Evolutionary conservation across 2,888 invertebrate genomes (phyloP).

Genomic region (Coleophora deauratella): DNA sequence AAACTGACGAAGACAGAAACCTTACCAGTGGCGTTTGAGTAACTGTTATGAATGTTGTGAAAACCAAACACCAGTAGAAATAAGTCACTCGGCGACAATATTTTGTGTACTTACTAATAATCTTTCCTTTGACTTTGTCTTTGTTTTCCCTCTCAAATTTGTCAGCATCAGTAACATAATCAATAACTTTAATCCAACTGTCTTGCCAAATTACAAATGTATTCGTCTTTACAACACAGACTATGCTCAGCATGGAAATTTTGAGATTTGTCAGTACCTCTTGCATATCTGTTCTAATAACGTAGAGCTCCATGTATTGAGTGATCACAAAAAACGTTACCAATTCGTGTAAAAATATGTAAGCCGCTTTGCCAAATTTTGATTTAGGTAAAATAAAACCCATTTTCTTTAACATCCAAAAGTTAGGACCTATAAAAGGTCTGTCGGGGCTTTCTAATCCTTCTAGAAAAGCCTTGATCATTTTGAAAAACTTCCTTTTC

Average conservation of each 20-base stretch:
- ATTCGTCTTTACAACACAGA: constrained; percentile 46
- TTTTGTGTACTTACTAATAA: constrained; percentile 42
- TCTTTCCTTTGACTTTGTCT: constrained; percentile 25
- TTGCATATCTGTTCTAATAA: constrained; percentile 44
- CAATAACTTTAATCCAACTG: constrained; percentile 40
- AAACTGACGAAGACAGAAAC: constrained; percentile 35
- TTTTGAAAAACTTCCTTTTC: constrained; percentile 14
- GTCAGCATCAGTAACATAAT: constrained; percentile 49
- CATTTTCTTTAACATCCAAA: constrained; percentile 39
- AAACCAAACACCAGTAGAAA: constrained; percentile 49
- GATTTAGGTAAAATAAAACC: constrained; percentile 44
- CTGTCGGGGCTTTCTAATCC: constrained; percentile 37
- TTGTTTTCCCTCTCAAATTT: constrained; percentile 38
- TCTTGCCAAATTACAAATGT: constrained; percentile 47
- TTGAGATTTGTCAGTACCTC: constrained; percentile 49
- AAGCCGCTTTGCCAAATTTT: constrained; percentile 22
- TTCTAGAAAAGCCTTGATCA: constrained; percentile 30
- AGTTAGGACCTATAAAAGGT: constrained; percentile 48
- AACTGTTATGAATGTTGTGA: constrained; percentile 40
- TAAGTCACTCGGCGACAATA: constrained; percentile 46
- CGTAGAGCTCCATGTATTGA: constrained; percentile 48
- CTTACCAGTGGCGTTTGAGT: constrained; percentile 35
- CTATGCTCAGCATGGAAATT: constrained; percentile 52
- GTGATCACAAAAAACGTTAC: constrained; percentile 43
- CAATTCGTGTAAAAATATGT: constrained; percentile 35